Conservation (phyloP, 2,888 invertebrate species). For the Chrysolina americana region DNA sequence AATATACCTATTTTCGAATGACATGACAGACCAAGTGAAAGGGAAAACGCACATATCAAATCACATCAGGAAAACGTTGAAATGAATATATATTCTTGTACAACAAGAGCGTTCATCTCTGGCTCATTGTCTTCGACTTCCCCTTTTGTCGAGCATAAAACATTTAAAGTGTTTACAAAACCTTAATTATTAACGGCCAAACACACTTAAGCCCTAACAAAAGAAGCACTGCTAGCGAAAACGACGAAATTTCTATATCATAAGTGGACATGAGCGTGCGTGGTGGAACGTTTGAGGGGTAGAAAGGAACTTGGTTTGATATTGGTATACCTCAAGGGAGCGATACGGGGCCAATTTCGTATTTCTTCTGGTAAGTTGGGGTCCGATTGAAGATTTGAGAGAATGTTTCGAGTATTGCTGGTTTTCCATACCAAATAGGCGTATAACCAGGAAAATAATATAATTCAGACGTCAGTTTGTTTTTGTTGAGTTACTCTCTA, state of each 20-base stretch:
- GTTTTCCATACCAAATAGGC: too few species aligned
- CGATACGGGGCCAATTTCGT: too few species aligned
- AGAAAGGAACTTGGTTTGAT: background rate
- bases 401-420: too few species aligned
- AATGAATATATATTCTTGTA: constrained; percentile 33
- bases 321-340: background rate
- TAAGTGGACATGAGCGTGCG: constrained; percentile 43
- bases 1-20: constrained; percentile 19
- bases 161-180: constrained; percentile 65
- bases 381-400: too few species aligned
- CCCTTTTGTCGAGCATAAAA: constrained; percentile 67
- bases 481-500: too few species aligned
- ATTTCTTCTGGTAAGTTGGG: too few species aligned
- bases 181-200: constrained; percentile 67
- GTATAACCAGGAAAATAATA: too few species aligned
- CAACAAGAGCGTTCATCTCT: constrained; percentile 29
- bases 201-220: constrained; percentile 62
- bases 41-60: constrained; percentile 30
- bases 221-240: constrained; percentile 45
- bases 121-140: constrained; percentile 48
- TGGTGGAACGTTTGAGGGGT: background rate
- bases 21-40: constrained; percentile 28
- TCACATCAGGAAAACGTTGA: constrained; percentile 34
- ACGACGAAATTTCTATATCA: constrained; percentile 44
- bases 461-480: too few species aligned